Percentiles rank a stretch among this genome's conserved stretches.
Conservation (phyloP, 2,888 invertebrate species). For the Rapana venosa region DNA sequence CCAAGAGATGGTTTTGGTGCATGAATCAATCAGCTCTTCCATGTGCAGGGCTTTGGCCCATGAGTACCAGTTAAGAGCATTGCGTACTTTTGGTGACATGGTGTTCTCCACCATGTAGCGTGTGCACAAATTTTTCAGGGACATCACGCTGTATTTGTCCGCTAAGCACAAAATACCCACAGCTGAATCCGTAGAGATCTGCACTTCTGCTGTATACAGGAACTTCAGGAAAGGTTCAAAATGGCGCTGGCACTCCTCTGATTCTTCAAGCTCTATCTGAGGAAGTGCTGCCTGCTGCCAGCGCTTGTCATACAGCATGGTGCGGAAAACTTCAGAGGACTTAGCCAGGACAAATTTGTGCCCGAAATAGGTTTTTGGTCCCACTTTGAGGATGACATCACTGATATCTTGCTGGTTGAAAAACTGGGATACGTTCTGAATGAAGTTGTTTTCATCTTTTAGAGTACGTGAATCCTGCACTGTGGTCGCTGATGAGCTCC, state of each 20-base stretch:
- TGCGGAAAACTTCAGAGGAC: constrained; percentile 77
- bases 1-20: constrained; percentile 77
- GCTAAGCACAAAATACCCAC: constrained; percentile 78
- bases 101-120: constrained; percentile 77
- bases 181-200: constrained; percentile 71
- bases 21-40: constrained; percentile 70
- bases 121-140: constrained; percentile 74
- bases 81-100: constrained; percentile 73
- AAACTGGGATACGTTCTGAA: constrained; percentile 75
- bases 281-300: constrained; percentile 70
- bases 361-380: constrained; percentile 65
- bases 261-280: constrained; percentile 74
- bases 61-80: constrained; percentile 77
- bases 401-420: constrained; percentile 74
- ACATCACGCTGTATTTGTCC: constrained; percentile 77
- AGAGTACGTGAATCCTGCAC: constrained; percentile 60
- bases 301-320: constrained; percentile 75
- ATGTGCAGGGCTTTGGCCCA: constrained; percentile 78
- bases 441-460: constrained; percentile 74
- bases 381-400: constrained; percentile 73
- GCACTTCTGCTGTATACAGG: constrained; percentile 77
- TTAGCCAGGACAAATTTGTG: constrained; percentile 78
- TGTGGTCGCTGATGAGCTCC: not conserved
- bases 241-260: constrained; percentile 73
- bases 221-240: constrained; percentile 76